Percentiles rank a stretch among this genome's conserved stretches.
Conservation (phyloP, 1,140 invertebrate species). For the Brachionus manjavacas region DNA sequence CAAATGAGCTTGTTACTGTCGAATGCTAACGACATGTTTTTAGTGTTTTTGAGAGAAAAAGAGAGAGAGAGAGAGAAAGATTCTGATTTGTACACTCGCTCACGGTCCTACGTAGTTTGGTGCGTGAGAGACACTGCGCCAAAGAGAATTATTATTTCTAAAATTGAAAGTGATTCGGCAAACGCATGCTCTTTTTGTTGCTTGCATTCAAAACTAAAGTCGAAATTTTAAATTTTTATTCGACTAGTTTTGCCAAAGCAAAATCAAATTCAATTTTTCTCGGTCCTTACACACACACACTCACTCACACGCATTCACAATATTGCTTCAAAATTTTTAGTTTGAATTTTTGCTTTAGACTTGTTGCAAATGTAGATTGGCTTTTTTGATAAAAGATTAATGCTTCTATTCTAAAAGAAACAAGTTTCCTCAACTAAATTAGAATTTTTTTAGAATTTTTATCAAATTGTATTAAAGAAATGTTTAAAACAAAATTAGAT, state of each 20-base stretch:
- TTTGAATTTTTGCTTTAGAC: no score
- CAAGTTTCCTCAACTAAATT: no score
- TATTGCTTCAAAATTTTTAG: no score
- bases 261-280: not conserved
- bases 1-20: not conserved
- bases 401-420: no score
- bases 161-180: not conserved
- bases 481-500: no score
- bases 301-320: no score
- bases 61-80: not conserved
- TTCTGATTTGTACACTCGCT: not conserved
- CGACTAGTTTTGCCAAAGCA: not conserved
- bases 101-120: not conserved
- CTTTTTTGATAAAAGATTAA: no score
- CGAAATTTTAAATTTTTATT: not conserved
- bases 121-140: not conserved
- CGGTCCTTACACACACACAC: not conserved
- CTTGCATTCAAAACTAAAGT: not conserved
- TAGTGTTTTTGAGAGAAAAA: not conserved
- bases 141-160: not conserved
- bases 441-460: no score
- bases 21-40: not conserved
- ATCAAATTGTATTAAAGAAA: no score
- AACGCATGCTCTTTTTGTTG: not conserved
- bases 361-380: no score